Conservation (phyloP, 1,140 invertebrate genomes). For the Octopus bimaculoides region DNA sequence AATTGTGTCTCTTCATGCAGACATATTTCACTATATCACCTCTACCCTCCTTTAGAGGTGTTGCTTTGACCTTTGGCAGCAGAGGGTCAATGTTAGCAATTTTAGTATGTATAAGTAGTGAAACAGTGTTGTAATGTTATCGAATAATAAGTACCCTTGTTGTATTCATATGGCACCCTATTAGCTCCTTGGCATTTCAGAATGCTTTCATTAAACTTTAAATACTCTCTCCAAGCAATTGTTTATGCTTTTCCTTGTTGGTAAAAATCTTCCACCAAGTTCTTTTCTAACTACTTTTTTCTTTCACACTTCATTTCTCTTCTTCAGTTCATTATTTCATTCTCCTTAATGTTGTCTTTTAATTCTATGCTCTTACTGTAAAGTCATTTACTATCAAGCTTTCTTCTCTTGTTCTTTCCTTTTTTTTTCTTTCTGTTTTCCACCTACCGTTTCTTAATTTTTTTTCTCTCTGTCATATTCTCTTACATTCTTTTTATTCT, state of each 20-base stretch:
- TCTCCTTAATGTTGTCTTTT: background rate
- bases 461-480: background rate
- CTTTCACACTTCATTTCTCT: background rate
- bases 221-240: no score
- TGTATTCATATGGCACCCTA: no score
- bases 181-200: no score
- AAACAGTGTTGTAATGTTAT: no score
- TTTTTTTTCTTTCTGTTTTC: background rate
- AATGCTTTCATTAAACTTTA: no score
- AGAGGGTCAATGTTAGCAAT: no score
- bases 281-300: background rate
- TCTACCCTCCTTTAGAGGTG: no score
- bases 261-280: background rate
- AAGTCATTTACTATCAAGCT: background rate
- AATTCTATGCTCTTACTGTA: background rate
- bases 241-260: background rate
- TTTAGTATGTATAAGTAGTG: no score
- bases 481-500: background rate
- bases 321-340: background rate
- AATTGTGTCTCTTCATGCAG: no score
- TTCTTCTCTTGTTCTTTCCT: background rate
- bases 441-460: background rate
- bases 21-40: no score
- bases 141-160: no score
- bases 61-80: no score